A percentile compares a stretch with the other conserved stretches of the same genome.
Conservation (phyloP, 2,797 vertebrate genomes). For the Chelon labrosus region DNA sequence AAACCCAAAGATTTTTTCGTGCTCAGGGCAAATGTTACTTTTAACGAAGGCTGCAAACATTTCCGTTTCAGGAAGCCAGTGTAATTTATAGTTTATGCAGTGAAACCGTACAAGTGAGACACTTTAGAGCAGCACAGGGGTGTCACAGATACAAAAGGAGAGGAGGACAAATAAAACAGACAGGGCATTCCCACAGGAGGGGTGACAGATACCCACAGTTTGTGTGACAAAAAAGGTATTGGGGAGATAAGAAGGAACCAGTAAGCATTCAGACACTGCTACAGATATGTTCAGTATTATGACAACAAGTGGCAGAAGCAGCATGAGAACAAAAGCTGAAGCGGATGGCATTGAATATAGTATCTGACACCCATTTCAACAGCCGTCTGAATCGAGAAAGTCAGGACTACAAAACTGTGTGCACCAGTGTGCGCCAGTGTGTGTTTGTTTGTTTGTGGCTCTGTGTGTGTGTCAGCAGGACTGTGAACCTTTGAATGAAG, state of each 20-base stretch:
- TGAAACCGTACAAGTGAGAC: not conserved
- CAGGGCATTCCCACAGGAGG: constrained; percentile 23
- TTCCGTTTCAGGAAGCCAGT: not conserved
- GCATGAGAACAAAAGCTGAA: constrained; percentile 50
- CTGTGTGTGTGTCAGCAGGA: constrained; percentile 71
- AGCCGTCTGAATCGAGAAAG: constrained; percentile 25
- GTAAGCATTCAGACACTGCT: constrained; percentile 29
- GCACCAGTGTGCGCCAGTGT: constrained; percentile 24
- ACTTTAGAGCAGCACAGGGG: constrained; percentile 3
- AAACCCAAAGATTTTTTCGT: not conserved
- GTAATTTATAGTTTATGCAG: not conserved
- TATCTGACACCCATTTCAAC: constrained; percentile 47
- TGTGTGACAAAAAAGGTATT: constrained; percentile 29
- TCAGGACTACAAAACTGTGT: not conserved
- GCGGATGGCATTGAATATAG: constrained; percentile 37
- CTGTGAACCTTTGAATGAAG: constrained; percentile 85
- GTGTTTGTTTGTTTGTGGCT: constrained; percentile 6
- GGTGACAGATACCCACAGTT: constrained; percentile 44
- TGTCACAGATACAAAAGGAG: constrained; percentile 26
- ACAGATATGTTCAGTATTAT: constrained; percentile 36
- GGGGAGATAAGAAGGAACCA: constrained; percentile 22
- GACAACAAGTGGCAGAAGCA: constrained; percentile 50
- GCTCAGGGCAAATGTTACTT: too few species aligned
- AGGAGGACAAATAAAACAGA: constrained; percentile 20
- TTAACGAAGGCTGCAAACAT: constrained; percentile 1